Evolutionary conservation across 2,797 vertebrate species (phyloP), one percentile per base, ranked within the genome.

Genomic region (Sparidentex hasta): DNA sequence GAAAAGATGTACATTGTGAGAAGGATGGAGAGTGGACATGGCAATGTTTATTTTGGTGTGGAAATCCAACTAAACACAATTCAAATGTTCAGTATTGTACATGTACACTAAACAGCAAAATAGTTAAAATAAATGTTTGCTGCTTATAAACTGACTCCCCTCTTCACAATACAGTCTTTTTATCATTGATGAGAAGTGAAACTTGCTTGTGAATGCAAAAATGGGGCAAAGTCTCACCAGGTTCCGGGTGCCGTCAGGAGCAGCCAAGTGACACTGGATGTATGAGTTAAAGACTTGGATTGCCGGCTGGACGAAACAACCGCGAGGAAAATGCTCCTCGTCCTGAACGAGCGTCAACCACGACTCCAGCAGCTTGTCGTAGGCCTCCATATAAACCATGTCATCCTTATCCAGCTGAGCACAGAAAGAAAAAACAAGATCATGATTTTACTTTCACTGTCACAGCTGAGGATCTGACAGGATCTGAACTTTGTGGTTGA

Each of bases 351-450:
- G 95, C 16, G 97, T 98, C 61, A 99, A 94, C 98, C 98, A 99
- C 18, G 98, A 99, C 91, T 99, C 98, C 90, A 99, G 91, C 81
- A 99, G 95, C 85, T 97, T 98, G 90, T 99, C 98, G 64, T 99
- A 99, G 1, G 98, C 98, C 92, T 99, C 98, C 98, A 99, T 99
- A 90, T 99, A 99, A 12, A 99, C 97, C 98, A 99, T 99, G 92
- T 99, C 98, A 79, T 99, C 98, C 85, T 99, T 99, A 88, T 99
- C 98, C 94, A 99, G 94, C 98, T 99, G 85, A 47, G 20, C 1
- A 9, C 38, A 38, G 38, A 2, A 17, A 2, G 27, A 47, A 11
- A 48, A 33, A 33, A 27, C 25, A 29, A 20, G 1, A n/a, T 11
- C 12, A 1, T 47, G n/a, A n/a, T n/a, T n/a, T n/a, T n/a, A 20